A percentile compares a stretch with the other conserved stretches of the same genome.
These are phyloP conservation scores for Lobophora halterata DNA, from an alignment of 2,888 invertebrate species.

Conservation along the genomic window DNA sequence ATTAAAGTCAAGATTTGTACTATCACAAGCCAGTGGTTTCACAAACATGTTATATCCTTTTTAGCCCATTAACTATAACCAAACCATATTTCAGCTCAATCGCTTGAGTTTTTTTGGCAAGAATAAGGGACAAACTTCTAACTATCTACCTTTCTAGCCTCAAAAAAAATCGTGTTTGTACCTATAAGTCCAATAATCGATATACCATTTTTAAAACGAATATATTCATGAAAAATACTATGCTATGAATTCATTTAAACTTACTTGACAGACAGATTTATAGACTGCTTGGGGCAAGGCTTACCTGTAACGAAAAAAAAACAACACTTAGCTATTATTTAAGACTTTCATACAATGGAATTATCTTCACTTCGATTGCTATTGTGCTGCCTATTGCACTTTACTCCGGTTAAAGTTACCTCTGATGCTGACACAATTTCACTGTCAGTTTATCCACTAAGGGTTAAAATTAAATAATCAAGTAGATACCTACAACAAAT, in stretches of 20 bases:
- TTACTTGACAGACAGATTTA: constrained; percentile 33
- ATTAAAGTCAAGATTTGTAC: too few species aligned
- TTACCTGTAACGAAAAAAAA: constrained; percentile 32
- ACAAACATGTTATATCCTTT: too few species aligned
- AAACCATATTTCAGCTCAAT: too few species aligned
- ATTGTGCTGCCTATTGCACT: constrained; percentile 35
- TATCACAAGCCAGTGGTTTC: too few species aligned
- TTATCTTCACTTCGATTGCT: constrained; percentile 28
- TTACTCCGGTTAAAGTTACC: constrained; percentile 17
- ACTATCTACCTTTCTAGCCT: too few species aligned
- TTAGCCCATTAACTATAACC: too few species aligned
- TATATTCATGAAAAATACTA: background rate
- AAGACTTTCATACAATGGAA: constrained; percentile 33
- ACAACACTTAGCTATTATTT: constrained; percentile 29
- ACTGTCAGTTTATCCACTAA: constrained; percentile 26
- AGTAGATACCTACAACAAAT: too few species aligned
- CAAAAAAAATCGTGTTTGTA: too few species aligned
- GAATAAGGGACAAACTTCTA: too few species aligned
- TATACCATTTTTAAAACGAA: background rate
- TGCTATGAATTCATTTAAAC: constrained; percentile 15
- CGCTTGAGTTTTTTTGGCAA: too few species aligned
- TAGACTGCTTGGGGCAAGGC: constrained; percentile 22
- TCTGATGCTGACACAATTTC: constrained; percentile 25
- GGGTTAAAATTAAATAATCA: too few species aligned
- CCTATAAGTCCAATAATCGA: too few species aligned